Evolutionary conservation across 2,797 vertebrate species (phyloP), one percentile per base, ranked within the genome.

Genomic region (Amblyraja radiata): DNA sequence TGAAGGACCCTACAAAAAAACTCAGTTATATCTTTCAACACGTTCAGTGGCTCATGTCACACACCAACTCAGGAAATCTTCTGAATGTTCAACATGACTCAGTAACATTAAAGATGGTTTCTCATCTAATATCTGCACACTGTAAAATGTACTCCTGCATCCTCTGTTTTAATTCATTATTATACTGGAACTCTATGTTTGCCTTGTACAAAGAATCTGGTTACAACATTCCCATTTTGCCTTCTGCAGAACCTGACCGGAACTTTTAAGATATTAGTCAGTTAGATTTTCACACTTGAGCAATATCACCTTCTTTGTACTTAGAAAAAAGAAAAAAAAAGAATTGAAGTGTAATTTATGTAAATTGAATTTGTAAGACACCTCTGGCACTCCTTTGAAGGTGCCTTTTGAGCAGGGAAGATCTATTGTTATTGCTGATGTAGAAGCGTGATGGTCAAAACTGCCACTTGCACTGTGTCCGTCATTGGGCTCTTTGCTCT

Each of bases 61-160:
- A 98, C 96, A 97, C 97, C 98, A 99, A 98, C 99, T 99, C 98
- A 99, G 98, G 99, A 97, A 98, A 98, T 98, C 96, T 97, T 99
- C 98, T 98, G 98, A 99, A 99, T 99, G 98, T 99, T 99, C 97
- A 97, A 95, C 95, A 96, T 96, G 97, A 97, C 97, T 98, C 97
- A 98, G 97, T 97, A 98, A 97, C 96, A 97, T 95, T 96, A 97
- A 97, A 95, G 65, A 92, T 54, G 96, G 96, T 97, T 98, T 98
- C 97, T 96, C 96, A 97, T 97, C 97, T 97, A 97, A 97, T 98
- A 97, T 98, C 97, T 98, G 97, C 95, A 97, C 97, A 97, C 95
- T 97, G 96, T 97, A 97, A 96, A 46, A 97, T 96, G 96, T 96
- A 97, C 96, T 96, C 96, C 97, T 97, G 97, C 97, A 97, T 98